These are phyloP conservation scores for Acanthochromis polyacanthus DNA, from an alignment of 2,113 vertebrate species.

Conservation along the genomic window DNA sequence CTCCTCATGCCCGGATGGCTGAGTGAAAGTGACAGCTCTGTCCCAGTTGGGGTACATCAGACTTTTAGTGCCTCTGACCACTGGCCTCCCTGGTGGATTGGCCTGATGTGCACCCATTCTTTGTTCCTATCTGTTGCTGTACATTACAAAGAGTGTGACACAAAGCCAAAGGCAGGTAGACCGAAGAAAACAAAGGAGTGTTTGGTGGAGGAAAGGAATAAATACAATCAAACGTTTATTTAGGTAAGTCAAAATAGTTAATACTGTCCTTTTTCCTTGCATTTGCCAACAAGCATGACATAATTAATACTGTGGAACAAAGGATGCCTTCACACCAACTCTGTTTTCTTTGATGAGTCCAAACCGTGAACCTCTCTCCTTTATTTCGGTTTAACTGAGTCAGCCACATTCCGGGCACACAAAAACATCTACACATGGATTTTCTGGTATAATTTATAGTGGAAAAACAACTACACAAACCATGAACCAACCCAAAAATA, in stretches of 20 bases:
- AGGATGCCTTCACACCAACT: background rate
- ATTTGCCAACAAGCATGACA: too few relatives aligned
- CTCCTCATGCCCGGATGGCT: constrained; percentile 67
- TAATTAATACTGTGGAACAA: too few relatives aligned
- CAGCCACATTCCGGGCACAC: background rate
- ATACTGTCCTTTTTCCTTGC: too few relatives aligned
- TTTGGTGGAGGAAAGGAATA: background rate
- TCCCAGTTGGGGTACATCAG: constrained; percentile 69
- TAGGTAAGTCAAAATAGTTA: background rate
- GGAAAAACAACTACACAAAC: background rate
- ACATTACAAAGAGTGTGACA: constrained; percentile 40
- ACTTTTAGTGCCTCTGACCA: constrained; percentile 79
- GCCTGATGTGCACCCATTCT: constrained; percentile 51
- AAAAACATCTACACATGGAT: background rate
- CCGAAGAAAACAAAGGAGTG: background rate
- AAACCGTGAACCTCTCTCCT: background rate
- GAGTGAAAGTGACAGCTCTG: constrained; percentile 73
- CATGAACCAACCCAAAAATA: background rate
- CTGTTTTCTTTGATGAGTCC: background rate
- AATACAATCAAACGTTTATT: background rate
- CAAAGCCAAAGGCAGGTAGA: background rate
- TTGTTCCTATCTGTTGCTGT: constrained; percentile 42
- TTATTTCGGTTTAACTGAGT: background rate
- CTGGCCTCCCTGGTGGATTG: constrained; percentile 54
- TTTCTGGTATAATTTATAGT: background rate